Conservation (phyloP, 2,888 invertebrate genomes). For the Cantharis flavilabris region DNA sequence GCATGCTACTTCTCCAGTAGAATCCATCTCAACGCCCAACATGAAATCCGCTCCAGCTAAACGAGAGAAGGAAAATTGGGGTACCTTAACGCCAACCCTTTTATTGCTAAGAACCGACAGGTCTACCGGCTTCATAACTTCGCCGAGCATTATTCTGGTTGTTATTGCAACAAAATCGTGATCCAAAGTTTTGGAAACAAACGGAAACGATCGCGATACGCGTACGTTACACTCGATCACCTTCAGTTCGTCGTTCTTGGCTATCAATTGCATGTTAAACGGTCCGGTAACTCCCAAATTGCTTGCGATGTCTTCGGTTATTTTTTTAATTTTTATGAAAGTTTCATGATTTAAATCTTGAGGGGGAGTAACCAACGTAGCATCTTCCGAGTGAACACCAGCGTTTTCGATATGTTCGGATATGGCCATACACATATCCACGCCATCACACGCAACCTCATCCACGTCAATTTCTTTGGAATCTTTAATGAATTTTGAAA, state of each 20-base stretch:
- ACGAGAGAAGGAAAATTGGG: constrained; percentile 97
- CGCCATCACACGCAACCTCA: constrained; percentile 93
- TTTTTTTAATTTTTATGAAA: constrained; percentile 84
- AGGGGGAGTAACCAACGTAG: constrained; percentile 96
- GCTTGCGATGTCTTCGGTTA: constrained; percentile 86
- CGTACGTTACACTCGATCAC: constrained; percentile 99
- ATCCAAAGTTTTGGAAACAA: constrained; percentile 97
- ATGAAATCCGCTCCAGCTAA: constrained; percentile 97
- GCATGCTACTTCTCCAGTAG: constrained; percentile 99
- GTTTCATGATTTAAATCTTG: constrained; percentile 95
- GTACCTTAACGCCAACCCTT: constrained; percentile 96
- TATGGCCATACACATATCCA: constrained; percentile 95
- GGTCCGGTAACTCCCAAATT: constrained; percentile 94
- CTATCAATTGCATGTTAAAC: constrained; percentile 98
- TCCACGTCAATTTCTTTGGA: constrained; percentile 99
- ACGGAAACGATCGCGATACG: constrained; percentile 98
- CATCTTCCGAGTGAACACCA: constrained; percentile 98
- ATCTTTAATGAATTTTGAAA: constrained; percentile 96
- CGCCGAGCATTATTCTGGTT: constrained; percentile 89
- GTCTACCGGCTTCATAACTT: constrained; percentile 82
- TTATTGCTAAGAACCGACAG: constrained; percentile 73
- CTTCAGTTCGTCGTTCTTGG: constrained; percentile 93
- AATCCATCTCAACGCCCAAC: constrained; percentile 99
- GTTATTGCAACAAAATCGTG: constrained; percentile 98
- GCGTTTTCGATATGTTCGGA: constrained; percentile 98